Conservation (phyloP, 2,888 invertebrate genomes). For the Therioaphis trifolii region DNA sequence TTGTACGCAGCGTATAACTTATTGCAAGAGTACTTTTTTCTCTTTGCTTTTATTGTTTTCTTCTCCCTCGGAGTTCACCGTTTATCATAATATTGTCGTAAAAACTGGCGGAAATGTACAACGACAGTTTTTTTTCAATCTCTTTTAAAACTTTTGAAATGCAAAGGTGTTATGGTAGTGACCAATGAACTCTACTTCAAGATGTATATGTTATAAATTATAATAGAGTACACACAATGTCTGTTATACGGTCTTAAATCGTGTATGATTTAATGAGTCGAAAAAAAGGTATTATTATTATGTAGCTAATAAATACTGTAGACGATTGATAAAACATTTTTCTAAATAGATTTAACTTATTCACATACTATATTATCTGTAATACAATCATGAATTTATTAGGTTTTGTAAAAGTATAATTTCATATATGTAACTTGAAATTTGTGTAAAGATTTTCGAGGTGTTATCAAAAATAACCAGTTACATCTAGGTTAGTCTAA, state of each 20-base stretch:
- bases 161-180: constrained; percentile 46
- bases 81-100: constrained; percentile 57
- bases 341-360: too few relatives aligned
- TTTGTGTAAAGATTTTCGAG: too few relatives aligned
- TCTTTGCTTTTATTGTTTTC: constrained; percentile 54
- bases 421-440: too few relatives aligned
- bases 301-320: constrained; percentile 26
- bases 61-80: constrained; percentile 18
- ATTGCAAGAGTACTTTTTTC: constrained; percentile 46
- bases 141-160: constrained; percentile 37
- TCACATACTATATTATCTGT: too few relatives aligned
- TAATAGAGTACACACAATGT: background rate
- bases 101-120: constrained; percentile 51
- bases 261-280: constrained; percentile 7
- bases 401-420: too few relatives aligned
- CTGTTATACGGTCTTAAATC: background rate
- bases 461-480: too few relatives aligned
- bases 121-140: constrained; percentile 56
- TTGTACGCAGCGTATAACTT: constrained; percentile 47
- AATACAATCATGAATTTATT: too few relatives aligned
- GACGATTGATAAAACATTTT: too few relatives aligned
- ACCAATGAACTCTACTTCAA: constrained; percentile 33
- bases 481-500: too few relatives aligned
- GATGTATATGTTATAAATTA: background rate
- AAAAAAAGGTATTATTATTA: constrained; percentile 26